phyloP scores from a whole-genome alignment of 64 coral and sea anemone species.

The Catalaphyllia jardinei region DNA sequence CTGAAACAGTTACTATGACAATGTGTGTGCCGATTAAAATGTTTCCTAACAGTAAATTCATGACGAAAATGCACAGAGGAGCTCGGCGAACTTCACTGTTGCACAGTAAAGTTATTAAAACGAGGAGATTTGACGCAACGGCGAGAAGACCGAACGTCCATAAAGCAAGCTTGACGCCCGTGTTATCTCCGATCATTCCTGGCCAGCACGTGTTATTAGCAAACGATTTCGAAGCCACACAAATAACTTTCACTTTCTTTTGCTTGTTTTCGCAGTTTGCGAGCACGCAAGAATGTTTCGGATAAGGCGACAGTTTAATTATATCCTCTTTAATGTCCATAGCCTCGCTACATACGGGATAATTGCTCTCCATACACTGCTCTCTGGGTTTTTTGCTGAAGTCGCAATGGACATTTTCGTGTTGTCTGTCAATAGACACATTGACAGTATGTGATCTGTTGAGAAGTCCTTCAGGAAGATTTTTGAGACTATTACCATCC shows the following conservation, averaged over 20 bases:
- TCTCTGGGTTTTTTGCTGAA: conserved; percentile 70
- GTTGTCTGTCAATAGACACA: conserved; percentile 58
- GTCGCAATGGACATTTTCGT: conserved; percentile 77
- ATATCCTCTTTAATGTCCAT: conserved; percentile 66
- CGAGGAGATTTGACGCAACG: conserved; percentile 80
- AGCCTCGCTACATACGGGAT: conserved; percentile 56
- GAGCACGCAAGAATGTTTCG: conserved; percentile 60
- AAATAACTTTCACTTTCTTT: conserved; percentile 40
- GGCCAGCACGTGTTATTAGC: conserved; percentile 65
- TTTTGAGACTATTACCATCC: conserved; percentile 9
- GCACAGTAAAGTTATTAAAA: conserved; percentile 75
- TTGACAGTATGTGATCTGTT: conserved; percentile 65
- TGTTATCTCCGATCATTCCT: conserved; percentile 84
- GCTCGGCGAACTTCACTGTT: conserved; percentile 76
- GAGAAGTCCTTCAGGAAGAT: conserved; percentile 15
- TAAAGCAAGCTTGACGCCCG: conserved; percentile 81
- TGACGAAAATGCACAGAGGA: conserved; percentile 87
- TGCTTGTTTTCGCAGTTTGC: conserved; percentile 77
- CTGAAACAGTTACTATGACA: conserved; percentile 74
- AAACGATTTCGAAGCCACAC: conserved; percentile 17
- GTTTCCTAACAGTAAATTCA: conserved; percentile 87
- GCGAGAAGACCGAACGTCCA: conserved; percentile 93
- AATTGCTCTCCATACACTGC: conserved; percentile 38
- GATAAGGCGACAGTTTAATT: conserved; percentile 61
- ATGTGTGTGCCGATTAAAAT: conserved; percentile 81